A percentile compares a stretch with the other conserved stretches of the same genome.
Evolutionary conservation across 2,797 vertebrate genomes (phyloP).

Genomic region (Tenualosa thibaudeaui): DNA sequence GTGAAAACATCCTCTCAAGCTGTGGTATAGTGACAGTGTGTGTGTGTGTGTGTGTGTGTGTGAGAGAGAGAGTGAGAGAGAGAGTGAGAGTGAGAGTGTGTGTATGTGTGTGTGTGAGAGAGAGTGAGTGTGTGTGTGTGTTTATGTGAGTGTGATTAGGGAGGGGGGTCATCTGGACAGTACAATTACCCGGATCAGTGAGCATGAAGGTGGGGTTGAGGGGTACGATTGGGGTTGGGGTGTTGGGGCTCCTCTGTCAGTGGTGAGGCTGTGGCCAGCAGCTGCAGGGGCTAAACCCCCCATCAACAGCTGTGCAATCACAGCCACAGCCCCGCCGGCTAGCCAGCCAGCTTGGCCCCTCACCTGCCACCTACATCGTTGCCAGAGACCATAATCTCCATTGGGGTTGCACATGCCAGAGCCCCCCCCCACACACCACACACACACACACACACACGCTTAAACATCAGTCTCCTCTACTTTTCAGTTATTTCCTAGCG

Average conservation of each 20-base stretch:
- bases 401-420: neutral
- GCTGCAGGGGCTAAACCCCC: slow-evolving; percentile 63
- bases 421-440: slow-evolving; percentile 30
- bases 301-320: slow-evolving; percentile 75
- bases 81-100: slow-evolving; percentile 35
- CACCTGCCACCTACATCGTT: slow-evolving; percentile 41
- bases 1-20: slow-evolving; percentile 6
- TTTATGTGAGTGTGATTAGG: slow-evolving; percentile 34
- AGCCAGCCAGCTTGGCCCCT: slow-evolving; percentile 46
- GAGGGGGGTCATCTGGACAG: slow-evolving; percentile 63
- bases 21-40: neutral
- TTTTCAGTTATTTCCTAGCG: neutral
- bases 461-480: neutral
- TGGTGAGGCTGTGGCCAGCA: slow-evolving; percentile 60
- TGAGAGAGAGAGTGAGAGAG: slow-evolving; percentile 27
- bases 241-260: slow-evolving; percentile 69
- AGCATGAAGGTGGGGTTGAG: slow-evolving; percentile 66
- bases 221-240: slow-evolving; percentile 60
- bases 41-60: neutral
- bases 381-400: slow-evolving; percentile 31
- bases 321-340: neutral
- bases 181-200: slow-evolving; percentile 76
- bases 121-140: slow-evolving; percentile 28
- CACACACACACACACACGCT: slow-evolving; percentile 20
- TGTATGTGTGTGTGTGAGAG: neutral